These are phyloP conservation scores for Alectoris magna DNA, from an alignment of 2,797 vertebrate species.

Conservation along the genomic window DNA sequence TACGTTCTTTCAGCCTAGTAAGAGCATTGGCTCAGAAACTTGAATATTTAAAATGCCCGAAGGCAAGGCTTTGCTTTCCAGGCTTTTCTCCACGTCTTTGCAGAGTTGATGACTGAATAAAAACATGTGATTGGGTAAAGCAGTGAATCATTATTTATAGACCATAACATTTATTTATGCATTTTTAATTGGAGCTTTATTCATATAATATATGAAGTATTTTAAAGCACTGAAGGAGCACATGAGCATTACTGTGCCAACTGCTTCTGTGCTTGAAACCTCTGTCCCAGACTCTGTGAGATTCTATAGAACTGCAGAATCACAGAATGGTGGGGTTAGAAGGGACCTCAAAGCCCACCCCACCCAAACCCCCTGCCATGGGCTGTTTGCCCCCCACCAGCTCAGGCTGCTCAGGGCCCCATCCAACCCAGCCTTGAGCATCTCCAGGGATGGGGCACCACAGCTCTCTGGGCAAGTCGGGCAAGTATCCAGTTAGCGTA, in stretches of 20 bases:
- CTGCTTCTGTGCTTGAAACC: neutral
- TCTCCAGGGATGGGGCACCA: too few relatives aligned
- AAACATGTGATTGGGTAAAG: neutral
- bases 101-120: neutral
- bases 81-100: neutral
- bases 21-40: neutral
- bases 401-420: too few relatives aligned
- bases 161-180: neutral
- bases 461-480: too few relatives aligned
- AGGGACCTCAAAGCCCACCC: too few relatives aligned
- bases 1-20: neutral
- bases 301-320: neutral
- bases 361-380: too few relatives aligned
- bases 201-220: neutral
- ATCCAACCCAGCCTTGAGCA: too few relatives aligned
- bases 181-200: slow-evolving; percentile 20
- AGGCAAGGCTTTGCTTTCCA: slow-evolving; percentile 37
- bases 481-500: neutral
- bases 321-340: too few relatives aligned
- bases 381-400: too few relatives aligned
- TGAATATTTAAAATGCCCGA: slow-evolving; percentile 47
- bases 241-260: neutral
- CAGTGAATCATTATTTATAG: slow-evolving; percentile 8
- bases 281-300: neutral
- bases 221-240: neutral